Percentiles rank a stretch among this genome's conserved stretches.
Conservation (phyloP, 1,140 invertebrate species). For the Drosophila nasuta region DNA sequence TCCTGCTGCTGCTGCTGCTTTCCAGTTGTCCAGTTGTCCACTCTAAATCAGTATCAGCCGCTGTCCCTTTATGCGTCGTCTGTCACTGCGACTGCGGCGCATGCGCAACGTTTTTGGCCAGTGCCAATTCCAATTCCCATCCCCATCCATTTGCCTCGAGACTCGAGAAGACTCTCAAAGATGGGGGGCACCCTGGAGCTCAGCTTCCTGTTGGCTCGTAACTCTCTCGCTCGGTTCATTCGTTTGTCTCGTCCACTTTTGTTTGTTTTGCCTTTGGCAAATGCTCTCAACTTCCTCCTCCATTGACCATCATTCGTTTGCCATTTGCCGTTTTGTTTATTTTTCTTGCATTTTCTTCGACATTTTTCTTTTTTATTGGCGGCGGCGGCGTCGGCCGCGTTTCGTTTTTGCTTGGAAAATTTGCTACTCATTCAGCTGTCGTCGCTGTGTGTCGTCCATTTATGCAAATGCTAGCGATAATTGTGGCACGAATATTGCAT, state of each 20-base stretch:
- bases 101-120: slow-evolving; percentile 54
- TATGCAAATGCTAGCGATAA: slow-evolving; percentile 78
- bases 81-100: slow-evolving; percentile 64
- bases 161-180: not conserved
- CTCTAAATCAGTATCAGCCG: slow-evolving; percentile 40
- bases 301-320: slow-evolving; percentile 8
- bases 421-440: slow-evolving; percentile 68
- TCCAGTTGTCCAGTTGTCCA: slow-evolving; percentile 15
- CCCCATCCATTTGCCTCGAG: not conserved
- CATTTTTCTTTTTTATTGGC: slow-evolving; percentile 34
- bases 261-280: slow-evolving; percentile 26
- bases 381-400: slow-evolving; percentile 16
- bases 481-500: slow-evolving; percentile 80
- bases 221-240: not conserved
- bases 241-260: not conserved
- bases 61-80: slow-evolving; percentile 53
- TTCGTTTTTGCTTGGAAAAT: slow-evolving; percentile 59
- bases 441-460: slow-evolving; percentile 45
- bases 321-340: slow-evolving; percentile 18
- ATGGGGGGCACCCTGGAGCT: slow-evolving; percentile 33
- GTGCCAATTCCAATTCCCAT: slow-evolving; percentile 32
- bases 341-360: slow-evolving; percentile 39
- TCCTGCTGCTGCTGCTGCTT: not conserved
- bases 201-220: slow-evolving; percentile 64
- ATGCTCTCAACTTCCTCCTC: slow-evolving; percentile 20